Conservation (phyloP, 2,797 vertebrate species). For the Pipistrellus nathusii region DNA sequence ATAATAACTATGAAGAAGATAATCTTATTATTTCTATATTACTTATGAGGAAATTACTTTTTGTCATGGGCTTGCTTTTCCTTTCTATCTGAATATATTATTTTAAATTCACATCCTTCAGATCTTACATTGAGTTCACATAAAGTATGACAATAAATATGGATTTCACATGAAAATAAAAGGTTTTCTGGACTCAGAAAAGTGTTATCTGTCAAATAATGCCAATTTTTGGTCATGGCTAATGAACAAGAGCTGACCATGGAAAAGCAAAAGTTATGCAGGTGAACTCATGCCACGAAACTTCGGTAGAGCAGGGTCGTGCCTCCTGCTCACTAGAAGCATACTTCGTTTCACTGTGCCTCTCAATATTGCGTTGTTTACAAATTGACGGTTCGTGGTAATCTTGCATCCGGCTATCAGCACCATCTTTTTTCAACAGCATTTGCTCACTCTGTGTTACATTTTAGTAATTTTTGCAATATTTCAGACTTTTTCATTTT, state of each 20-base stretch:
- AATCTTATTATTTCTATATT: background rate
- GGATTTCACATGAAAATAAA: background rate
- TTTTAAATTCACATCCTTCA: background rate
- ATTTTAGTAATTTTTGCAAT: background rate
- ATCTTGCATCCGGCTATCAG: background rate
- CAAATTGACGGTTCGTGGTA: background rate
- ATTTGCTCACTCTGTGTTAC: background rate
- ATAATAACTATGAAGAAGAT: background rate
- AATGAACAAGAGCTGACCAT: background rate
- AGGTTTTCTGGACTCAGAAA: background rate
- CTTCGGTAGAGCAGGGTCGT: background rate
- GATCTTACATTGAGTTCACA: background rate
- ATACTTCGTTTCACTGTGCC: background rate
- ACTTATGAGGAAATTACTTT: background rate
- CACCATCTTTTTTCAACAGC: background rate
- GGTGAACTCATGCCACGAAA: background rate
- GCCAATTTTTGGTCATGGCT: background rate
- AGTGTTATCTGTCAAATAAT: background rate
- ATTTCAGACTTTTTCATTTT: background rate
- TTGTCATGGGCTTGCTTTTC: background rate
- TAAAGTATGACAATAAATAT: background rate
- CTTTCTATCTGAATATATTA: background rate
- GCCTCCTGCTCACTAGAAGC: background rate
- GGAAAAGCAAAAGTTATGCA: background rate
- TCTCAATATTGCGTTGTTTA: background rate